Base-by-base conservation (phyloP, 2,113 vertebrate genomes). In the Petroica traversi region DNA sequence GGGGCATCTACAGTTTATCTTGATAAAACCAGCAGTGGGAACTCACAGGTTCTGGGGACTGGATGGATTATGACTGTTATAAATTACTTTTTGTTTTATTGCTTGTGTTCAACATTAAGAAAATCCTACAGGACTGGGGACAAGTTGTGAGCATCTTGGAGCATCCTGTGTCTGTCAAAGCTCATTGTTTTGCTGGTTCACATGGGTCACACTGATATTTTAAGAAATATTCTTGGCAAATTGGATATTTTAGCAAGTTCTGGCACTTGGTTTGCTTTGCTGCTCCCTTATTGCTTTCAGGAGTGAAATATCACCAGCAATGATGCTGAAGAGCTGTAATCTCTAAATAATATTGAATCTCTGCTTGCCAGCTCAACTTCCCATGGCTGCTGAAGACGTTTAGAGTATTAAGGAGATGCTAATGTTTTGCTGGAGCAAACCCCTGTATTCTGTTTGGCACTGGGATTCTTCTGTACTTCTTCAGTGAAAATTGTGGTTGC, bases 351-450 rank as follows among this genome's bases (percentile, higher is more conserved):
- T 76, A 57, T 19, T 72, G 78, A 82, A 64, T 68, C 77, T 77
- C 48, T 94, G 57, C 73, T 91, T 93, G 79, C 75, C 79, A 86
- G 75, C 58, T 91, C 66, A 41, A 34, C 62, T 89, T 85, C 41
- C 2, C 5, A 76, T 3, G 5, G 85, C 71, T 88, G 61, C 66
- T 85, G 79, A 83, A 86, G 73, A 87, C 68, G 45, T 73, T 89
- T 89, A 58, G 74, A 62, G 40, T 85, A 82, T 87, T 91, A 94
- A 79, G 46, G 49, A 93, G 88, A 88, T 69, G 71, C 74, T 73
- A 31, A 69, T 89, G 29, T 83, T 88, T 87, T 86, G 61, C 49
- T 11, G 6, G 76, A 89, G 73, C 38, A 76, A 46, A 62, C 71
- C 15, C 3, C 33, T 61, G 18, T 8, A 0, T 75, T 78, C 57